Evolutionary conservation across 2,113 vertebrate genomes (phyloP).

Genomic region (Corydoras maculifer): DNA sequence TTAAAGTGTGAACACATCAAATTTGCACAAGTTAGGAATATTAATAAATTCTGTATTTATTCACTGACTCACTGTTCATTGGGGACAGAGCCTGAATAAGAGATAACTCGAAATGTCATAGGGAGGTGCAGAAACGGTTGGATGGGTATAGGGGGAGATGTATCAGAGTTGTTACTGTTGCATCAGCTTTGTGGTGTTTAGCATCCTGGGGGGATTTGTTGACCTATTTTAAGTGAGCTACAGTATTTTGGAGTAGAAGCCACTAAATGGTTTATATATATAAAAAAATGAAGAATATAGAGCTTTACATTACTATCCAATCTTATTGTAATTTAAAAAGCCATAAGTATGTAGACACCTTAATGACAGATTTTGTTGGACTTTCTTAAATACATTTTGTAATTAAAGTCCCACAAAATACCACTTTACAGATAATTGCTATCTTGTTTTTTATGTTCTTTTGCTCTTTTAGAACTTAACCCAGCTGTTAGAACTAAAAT

Average conservation of each 20-base stretch:
- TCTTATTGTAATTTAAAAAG: no score
- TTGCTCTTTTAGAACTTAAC: no score
- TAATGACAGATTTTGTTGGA: no score
- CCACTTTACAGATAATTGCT: no score
- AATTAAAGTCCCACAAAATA: no score
- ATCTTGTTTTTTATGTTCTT: no score
- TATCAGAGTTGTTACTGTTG: neutral
- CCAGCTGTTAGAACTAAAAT: no score
- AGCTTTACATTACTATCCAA: no score
- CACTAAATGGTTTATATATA: no score
- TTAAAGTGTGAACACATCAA: slow-evolving; percentile 11
- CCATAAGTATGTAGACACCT: no score
- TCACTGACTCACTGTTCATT: neutral
- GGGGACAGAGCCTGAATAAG: slow-evolving; percentile 9
- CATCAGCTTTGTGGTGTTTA: neutral
- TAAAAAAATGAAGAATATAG: no score
- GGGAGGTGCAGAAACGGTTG: neutral
- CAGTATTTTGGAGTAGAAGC: neutral
- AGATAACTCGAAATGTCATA: neutral
- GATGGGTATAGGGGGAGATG: neutral
- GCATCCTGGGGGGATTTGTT: neutral
- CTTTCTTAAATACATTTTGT: no score
- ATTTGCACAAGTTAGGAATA: slow-evolving; percentile 28
- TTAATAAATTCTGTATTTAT: slow-evolving; percentile 9
- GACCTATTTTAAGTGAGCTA: neutral